Conservation (phyloP, 1,140 invertebrate species). For the Hyles vespertilio region DNA sequence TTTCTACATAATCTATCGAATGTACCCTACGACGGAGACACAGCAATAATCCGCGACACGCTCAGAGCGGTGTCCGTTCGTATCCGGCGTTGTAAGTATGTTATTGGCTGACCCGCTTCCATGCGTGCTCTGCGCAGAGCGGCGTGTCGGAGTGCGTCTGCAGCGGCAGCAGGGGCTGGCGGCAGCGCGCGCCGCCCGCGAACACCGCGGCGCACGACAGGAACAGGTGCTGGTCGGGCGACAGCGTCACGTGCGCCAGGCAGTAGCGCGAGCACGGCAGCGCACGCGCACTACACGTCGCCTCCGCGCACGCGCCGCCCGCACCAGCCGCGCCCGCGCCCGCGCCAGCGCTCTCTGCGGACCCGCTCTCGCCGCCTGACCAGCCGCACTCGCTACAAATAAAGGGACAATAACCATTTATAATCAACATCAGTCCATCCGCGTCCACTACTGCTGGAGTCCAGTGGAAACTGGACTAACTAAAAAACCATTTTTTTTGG, state of each 20-base stretch:
- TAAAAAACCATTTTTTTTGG: too few species aligned
- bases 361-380: neutral
- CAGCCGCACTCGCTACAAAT: neutral
- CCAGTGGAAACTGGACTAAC: too few species aligned
- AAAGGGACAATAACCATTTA: neutral
- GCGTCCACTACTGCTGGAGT: too few species aligned
- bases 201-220: slow-evolving; percentile 93
- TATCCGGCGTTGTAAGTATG: neutral
- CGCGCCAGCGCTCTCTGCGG: slow-evolving; percentile 31
- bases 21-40: too few species aligned
- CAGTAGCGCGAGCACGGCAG: slow-evolving; percentile 91
- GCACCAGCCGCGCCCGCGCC: slow-evolving; percentile 55
- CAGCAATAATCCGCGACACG: too few species aligned
- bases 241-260: slow-evolving; percentile 89
- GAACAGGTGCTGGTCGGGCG: slow-evolving; percentile 91
- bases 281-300: slow-evolving; percentile 42
- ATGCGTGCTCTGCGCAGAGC: slow-evolving; percentile 88
- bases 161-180: slow-evolving; percentile 90
- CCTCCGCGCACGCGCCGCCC: slow-evolving; percentile 72
- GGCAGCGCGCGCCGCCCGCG: slow-evolving; percentile 91
- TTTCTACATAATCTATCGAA: too few species aligned
- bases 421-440: too few species aligned
- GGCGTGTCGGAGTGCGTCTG: slow-evolving; percentile 83
- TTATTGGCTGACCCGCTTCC: slow-evolving; percentile 78
- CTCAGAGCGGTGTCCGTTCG: too few species aligned